A percentile compares a stretch with the other conserved stretches of the same genome.
Evolutionary conservation across 2,888 invertebrate genomes (phyloP).

Genomic region (Himalopsyche kuldschensis): DNA sequence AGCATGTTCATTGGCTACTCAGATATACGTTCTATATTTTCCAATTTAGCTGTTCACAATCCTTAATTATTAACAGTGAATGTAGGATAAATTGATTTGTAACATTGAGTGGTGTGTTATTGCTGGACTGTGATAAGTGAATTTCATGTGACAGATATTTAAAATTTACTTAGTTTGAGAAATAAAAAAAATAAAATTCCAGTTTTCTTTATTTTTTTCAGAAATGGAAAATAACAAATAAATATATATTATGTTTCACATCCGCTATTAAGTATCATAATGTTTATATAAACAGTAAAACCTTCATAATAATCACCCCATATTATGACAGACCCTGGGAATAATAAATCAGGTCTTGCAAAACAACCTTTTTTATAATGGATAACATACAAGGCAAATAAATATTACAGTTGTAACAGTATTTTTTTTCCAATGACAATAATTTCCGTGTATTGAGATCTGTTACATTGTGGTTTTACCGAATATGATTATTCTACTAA

Average conservation of each 20-base stretch:
- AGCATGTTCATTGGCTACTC: no score
- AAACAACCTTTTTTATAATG: no score
- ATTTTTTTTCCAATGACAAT: no score
- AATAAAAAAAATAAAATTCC: background rate
- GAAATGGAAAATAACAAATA: background rate
- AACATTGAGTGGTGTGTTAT: background rate
- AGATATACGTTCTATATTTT: no score
- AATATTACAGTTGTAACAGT: no score
- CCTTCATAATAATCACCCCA: no score
- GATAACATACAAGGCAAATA: no score
- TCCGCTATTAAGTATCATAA: background rate
- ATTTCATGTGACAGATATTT: background rate
- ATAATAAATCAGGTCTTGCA: no score
- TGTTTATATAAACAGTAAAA: background rate
- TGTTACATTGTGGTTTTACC: no score
- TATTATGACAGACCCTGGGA: no score
- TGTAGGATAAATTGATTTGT: background rate
- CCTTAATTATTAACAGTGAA: background rate
- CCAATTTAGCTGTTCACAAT: background rate
- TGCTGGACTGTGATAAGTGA: conserved; percentile 10
- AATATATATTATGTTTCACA: background rate
- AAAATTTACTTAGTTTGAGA: background rate
- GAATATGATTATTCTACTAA: no score
- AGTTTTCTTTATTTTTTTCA: background rate
- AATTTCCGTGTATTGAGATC: no score